Conservation (phyloP, 2,113 vertebrate genomes). For the Dolichallabes microphthalmus region DNA sequence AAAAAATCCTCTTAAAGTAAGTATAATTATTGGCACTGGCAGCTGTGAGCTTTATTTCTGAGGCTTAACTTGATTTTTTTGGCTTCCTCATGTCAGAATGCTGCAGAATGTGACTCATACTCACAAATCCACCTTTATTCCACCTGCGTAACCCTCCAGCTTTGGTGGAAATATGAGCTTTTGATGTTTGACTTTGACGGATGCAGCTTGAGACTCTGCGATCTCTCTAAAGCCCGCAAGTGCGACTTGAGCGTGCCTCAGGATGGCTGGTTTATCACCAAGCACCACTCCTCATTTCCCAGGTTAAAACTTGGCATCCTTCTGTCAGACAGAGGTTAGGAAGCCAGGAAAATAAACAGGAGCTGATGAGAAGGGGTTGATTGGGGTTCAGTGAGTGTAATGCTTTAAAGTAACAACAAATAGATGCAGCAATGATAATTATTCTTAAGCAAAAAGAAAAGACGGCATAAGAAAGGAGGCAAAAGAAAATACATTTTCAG, state of each 20-base stretch:
- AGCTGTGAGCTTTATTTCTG: background rate
- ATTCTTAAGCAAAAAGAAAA: background rate
- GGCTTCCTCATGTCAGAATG: background rate
- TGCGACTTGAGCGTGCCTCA: conserved; percentile 29
- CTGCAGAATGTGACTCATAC: conserved; percentile 13
- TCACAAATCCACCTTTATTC: conserved; percentile 23
- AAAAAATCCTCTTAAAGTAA: background rate
- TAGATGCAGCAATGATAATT: background rate
- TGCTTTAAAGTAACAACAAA: background rate
- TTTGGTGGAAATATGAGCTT: conserved; percentile 23
- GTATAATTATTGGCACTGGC: background rate
- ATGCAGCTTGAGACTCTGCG: conserved; percentile 43
- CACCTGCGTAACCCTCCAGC: conserved; percentile 22
- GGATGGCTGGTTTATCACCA: conserved; percentile 52
- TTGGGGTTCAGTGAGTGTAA: conserved; percentile 18
- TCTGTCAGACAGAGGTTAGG: conserved; percentile 31
- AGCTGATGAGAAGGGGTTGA: background rate
- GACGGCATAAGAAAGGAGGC: background rate
- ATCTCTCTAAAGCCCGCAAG: conserved; percentile 48
- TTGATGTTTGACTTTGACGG: conserved; percentile 53
- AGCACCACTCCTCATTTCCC: conserved; percentile 44
- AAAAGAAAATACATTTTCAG: background rate
- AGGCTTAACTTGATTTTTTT: background rate
- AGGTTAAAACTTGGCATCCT: background rate
- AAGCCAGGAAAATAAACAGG: background rate